Base-by-base conservation (phyloP, 2,888 invertebrate genomes). In the Sepioteuthis lessoniana region DNA sequence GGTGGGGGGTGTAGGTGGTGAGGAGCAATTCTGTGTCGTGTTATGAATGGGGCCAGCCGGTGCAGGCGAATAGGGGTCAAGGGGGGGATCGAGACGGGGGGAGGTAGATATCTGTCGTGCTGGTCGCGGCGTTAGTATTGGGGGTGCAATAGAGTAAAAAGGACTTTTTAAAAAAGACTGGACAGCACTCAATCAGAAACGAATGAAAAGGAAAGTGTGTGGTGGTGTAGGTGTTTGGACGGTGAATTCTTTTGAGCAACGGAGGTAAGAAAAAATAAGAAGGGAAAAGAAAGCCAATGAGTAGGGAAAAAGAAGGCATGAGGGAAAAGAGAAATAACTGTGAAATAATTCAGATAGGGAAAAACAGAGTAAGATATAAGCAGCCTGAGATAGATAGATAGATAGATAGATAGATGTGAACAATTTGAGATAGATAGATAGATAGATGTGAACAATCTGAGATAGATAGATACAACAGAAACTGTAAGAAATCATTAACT, bases 151-250 rank as follows among this genome's bases (percentile, higher is more conserved):
- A 76, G 76, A 76, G 76, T n/a, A 35, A 76, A 76, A n/a, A 35
- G n/a, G 35, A 76, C 16, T n/a, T n/a, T n/a, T 16, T n/a, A 35
- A 35, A 76, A 76, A 76, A 13, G 76, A 35, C 76, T 76, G 76
- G 76, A 76, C 76, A 76, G n/a, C 76, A 76, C 76, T 76, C n/a
- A 76, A n/a, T 35, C n/a, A 76, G 76, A 35, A 76, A n/a, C 76
- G n/a, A 76, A 10, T n/a, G 76, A 76, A 76, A 76, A 16, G n/a
- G n/a, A 76, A n/a, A 76, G n/a, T 76, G n/a, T 13, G 76, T n/a
- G 76, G 31, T 3, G n/a, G n/a, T 1, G 55, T 5, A 21, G 28
- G 50, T 3, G 76, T 0, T 0, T n/a, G n/a, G 35, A n/a, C n/a
- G 76, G 76, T 35, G 76, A 35, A 76, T 4, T n/a, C 76, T n/a